A percentile compares a stretch with the other conserved stretches of the same genome.
Evolutionary conservation across 2,113 vertebrate genomes (phyloP).

Genomic region (Lamprotornis superbus): DNA sequence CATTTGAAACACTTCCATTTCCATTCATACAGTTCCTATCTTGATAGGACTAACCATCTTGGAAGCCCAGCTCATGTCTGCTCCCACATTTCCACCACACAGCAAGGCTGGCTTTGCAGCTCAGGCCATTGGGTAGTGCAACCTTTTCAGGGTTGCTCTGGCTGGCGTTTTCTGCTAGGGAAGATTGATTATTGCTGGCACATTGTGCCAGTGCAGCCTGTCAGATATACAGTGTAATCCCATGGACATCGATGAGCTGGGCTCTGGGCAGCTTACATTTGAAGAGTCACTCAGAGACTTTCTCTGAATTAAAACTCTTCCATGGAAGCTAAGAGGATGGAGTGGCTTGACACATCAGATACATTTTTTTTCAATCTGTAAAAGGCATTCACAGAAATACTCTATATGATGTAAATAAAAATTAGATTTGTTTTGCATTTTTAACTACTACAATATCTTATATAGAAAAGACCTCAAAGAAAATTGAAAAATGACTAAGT

Average conservation of each 20-base stretch:
- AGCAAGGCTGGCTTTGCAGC: too few species aligned
- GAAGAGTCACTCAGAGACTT: neutral
- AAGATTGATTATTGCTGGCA: neutral
- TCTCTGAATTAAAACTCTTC: neutral
- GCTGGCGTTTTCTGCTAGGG: neutral
- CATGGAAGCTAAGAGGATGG: neutral
- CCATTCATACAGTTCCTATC: neutral
- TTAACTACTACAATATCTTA: neutral
- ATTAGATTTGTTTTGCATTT: neutral
- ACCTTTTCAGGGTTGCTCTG: neutral
- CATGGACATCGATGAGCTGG: too few species aligned
- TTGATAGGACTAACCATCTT: neutral
- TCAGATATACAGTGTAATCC: neutral
- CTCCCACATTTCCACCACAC: neutral
- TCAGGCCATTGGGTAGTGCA: neutral
- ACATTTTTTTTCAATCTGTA: neutral
- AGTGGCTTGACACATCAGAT: neutral
- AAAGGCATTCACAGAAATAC: neutral
- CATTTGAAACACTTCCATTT: neutral
- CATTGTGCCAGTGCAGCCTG: neutral
- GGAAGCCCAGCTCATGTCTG: neutral
- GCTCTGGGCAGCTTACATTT: neutral
- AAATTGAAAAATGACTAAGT: neutral
- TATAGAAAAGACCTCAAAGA: neutral
- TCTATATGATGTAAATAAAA: neutral